Conservation (phyloP, 2,797 vertebrate genomes). For the Fringilla coelebs region DNA sequence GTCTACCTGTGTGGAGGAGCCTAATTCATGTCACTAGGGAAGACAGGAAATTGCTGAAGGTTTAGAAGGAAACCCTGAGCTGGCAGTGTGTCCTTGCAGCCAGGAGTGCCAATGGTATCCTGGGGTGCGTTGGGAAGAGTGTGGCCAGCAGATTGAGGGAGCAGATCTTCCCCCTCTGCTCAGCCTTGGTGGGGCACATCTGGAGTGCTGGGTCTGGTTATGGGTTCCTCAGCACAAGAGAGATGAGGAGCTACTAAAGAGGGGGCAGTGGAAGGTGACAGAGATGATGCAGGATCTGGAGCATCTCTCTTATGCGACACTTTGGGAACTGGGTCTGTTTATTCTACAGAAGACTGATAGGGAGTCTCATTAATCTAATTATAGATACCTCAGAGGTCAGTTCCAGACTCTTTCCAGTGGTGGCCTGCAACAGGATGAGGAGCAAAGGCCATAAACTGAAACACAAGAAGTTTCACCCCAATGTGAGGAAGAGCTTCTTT, state of each 20-base stretch:
- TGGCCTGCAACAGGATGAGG: rapidly evolving
- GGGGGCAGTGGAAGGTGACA: neutral
- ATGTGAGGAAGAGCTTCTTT: neutral
- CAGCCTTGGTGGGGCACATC: neutral
- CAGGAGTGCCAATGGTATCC: neutral
- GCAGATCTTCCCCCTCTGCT: neutral
- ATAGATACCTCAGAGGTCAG: neutral
- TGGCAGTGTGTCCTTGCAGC: neutral
- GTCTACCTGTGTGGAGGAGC: neutral
- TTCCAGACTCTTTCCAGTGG: neutral
- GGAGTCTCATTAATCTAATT: neutral
- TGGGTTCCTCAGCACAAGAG: neutral
- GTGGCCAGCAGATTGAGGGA: neutral
- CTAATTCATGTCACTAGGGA: neutral
- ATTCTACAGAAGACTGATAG: neutral
- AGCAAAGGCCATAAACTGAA: neutral
- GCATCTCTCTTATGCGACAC: neutral
- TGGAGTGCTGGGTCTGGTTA: too few relatives aligned
- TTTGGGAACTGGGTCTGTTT: neutral
- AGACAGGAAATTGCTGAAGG: neutral
- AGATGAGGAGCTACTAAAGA: neutral
- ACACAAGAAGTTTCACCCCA: neutral
- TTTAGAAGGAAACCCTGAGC: neutral
- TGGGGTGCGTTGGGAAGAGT: neutral
- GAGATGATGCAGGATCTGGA: neutral